Conservation (phyloP, 1,140 invertebrate genomes). For the Maconellicoccus hirsutus region DNA sequence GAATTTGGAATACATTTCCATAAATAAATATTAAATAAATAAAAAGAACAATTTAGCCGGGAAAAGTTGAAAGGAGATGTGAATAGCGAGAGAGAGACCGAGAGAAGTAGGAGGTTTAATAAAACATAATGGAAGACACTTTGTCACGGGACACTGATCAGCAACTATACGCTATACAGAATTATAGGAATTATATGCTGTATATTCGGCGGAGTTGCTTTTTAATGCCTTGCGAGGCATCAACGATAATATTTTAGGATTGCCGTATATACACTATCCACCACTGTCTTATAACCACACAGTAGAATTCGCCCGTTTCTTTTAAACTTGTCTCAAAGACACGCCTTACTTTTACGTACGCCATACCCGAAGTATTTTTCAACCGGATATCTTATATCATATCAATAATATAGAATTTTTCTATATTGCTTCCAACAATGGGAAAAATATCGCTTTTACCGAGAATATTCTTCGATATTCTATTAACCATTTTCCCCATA, state of each 20-base stretch:
- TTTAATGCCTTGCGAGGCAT: constrained; percentile 19
- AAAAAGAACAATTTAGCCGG: constrained; percentile 24
- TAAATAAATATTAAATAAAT: constrained; percentile 19
- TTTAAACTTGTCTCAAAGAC: constrained; percentile 11
- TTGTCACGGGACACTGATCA: constrained; percentile 20
- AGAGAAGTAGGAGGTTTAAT: constrained; percentile 29
- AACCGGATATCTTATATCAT: constrained; percentile 22
- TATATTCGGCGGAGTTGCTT: constrained; percentile 20
- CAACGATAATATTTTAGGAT: constrained; percentile 21
- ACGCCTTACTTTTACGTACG: constrained; percentile 15
- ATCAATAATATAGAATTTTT: constrained; percentile 2
- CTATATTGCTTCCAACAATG: constrained; percentile 11
- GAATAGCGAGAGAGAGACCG: constrained; percentile 6
- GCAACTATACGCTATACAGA: constrained; percentile 2
- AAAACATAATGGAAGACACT: constrained; percentile 24
- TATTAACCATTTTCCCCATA: too few relatives aligned
- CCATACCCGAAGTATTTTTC: constrained; percentile 16
- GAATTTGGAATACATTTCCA: constrained; percentile 12
- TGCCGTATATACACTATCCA: constrained; percentile 1
- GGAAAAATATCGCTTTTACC: constrained; percentile 11
- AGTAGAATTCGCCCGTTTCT: constrained; percentile 3
- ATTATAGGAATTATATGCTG: constrained; percentile 17
- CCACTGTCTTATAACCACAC: constrained; percentile 12
- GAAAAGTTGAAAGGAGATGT: constrained; percentile 24
- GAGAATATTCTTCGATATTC: neutral